Base-by-base conservation (phyloP, 2,113 vertebrate genomes). In the Mobula hypostoma region DNA sequence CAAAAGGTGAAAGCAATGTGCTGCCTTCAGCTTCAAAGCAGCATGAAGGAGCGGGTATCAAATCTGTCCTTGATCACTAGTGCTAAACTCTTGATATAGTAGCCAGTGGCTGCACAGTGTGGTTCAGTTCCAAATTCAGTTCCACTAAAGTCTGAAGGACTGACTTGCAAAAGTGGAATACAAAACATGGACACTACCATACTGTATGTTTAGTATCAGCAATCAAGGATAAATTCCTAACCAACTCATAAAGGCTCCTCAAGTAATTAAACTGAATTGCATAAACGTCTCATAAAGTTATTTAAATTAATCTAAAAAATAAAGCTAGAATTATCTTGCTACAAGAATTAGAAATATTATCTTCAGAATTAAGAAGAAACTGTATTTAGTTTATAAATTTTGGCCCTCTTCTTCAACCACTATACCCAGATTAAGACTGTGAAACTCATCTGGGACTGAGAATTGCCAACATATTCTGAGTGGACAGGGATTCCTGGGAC, bases 271-370 rank as follows among this genome's bases (percentile, higher is more conserved):
- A 32, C 32, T 90, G 29, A 90, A 66, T 29, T 85, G 82, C 82
- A 48, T 56, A 21, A 8, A 83, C 5, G 56, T 48, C 17, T 85
- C 58, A 85, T 58, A 85, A 27, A 85, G 58, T 48, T 2, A 17
- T 87, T 63, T 19, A 68, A 90, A 66, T 90, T 90, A 66, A 19
- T 9, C 61, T 32, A 61, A 90, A 66, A 27, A 90, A 90, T 29
- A 68, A 19, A 32, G 61, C 61, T 9, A n/a, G 4, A 36, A 66
- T 90, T 68, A 32, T 36, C 61, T 90, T 21, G 17, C 29, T 32
- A n/a, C 8, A 19, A 90, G 61, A 90, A 66, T 58, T 88, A 19
- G 15, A 66, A 90, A 90, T 90, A 90, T 32, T 90, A 66, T 90
- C 61, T 68, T 17, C n/a, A 63, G 29, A 90, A 90, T 48, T 48